Conservation (phyloP, 2,797 vertebrate species). For the Arctocebus calabarensis region DNA sequence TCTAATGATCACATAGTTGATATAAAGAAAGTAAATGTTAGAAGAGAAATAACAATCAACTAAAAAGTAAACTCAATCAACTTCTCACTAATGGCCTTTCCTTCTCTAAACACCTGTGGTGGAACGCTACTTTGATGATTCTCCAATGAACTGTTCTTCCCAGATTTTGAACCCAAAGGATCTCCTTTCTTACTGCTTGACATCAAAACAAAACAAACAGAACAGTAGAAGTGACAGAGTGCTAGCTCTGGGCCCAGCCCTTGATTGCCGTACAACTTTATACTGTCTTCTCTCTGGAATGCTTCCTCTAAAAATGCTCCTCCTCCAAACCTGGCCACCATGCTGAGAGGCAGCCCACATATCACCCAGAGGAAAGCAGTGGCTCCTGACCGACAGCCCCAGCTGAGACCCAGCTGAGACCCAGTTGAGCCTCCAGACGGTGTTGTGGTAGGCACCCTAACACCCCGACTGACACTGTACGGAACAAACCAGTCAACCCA, state of each 20-base stretch:
- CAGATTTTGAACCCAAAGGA: background rate
- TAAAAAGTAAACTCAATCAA: background rate
- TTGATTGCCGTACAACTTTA: background rate
- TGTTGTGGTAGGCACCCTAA: background rate
- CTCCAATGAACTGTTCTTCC: background rate
- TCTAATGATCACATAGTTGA: background rate
- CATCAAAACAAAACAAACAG: background rate
- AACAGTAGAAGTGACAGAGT: background rate
- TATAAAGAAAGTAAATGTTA: background rate
- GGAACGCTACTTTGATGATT: background rate
- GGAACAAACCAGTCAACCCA: background rate
- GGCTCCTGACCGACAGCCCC: background rate
- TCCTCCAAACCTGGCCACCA: background rate
- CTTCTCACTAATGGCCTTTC: background rate
- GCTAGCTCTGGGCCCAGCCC: background rate
- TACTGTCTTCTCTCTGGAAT: background rate
- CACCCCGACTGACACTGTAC: background rate
- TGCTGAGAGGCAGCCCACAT: background rate
- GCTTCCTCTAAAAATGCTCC: background rate
- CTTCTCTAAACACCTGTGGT: background rate
- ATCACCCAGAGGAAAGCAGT: rapidly evolving
- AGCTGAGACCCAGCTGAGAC: background rate
- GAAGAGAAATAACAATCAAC: background rate
- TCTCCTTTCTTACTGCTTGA: background rate
- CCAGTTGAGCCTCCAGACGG: background rate